These are phyloP conservation scores for Lepus europaeus DNA, from an alignment of 2,113 vertebrate genomes.

Conservation along the genomic window DNA sequence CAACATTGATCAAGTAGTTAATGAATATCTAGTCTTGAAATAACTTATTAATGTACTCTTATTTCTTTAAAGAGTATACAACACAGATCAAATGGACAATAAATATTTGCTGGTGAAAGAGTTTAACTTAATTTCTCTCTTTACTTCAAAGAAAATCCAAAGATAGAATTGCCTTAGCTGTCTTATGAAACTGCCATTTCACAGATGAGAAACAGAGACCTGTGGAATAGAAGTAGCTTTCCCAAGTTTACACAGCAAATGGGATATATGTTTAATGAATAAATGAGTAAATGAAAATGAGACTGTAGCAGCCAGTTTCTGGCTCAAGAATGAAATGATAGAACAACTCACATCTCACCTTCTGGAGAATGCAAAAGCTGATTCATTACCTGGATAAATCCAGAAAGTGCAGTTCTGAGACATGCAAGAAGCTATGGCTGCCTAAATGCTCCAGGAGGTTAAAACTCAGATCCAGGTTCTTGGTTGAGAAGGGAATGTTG, in stretches of 20 bases:
- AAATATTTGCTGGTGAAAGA: background rate
- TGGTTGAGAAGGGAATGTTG: conserved; percentile 82
- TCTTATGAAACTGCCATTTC: background rate
- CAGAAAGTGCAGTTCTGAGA: conserved; percentile 84
- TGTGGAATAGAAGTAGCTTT: background rate
- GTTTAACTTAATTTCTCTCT: background rate
- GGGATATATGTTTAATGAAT: background rate
- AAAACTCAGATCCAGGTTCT: conserved; percentile 89
- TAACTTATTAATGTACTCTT: background rate
- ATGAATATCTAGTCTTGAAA: too few species aligned
- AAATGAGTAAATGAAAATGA: background rate
- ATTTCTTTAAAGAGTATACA: background rate
- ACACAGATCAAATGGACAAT: background rate
- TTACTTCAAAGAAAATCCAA: background rate
- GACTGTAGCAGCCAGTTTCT: background rate
- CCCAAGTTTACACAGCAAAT: background rate
- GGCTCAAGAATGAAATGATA: background rate
- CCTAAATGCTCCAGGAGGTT: conserved; percentile 83
- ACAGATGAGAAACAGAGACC: background rate
- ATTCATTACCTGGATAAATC: conserved; percentile 89
- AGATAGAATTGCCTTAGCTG: background rate
- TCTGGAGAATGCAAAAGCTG: background rate
- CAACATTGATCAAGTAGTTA: too few species aligned
- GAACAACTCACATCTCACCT: background rate
- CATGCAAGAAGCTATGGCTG: conserved; percentile 81